Evolutionary conservation across 2,113 vertebrate genomes (phyloP).

Genomic region (Poicephalus gulielmi): DNA sequence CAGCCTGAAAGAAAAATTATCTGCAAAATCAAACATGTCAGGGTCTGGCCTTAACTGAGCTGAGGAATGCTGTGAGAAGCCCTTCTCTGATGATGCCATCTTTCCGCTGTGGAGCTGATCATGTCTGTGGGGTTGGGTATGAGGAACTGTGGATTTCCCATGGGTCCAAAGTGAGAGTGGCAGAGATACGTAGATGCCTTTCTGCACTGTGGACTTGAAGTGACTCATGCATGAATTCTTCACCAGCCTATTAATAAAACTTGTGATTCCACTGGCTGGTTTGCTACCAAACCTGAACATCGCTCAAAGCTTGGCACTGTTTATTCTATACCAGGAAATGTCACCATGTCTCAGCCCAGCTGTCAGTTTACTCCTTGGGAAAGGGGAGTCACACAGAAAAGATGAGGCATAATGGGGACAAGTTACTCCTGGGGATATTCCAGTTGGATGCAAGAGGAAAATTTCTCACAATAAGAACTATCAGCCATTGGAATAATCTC

Average conservation of each 20-base stretch:
- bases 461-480: neutral
- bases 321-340: fast-evolving
- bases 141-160: neutral
- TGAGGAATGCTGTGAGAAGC: neutral
- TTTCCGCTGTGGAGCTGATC: neutral
- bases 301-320: neutral
- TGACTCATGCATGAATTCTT: neutral
- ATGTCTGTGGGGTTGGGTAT: neutral
- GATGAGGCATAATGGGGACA: neutral
- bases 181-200: neutral
- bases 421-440: neutral
- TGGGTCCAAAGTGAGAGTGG: fast-evolving
- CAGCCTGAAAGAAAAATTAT: neutral
- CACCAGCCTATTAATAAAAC: neutral
- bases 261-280: neutral
- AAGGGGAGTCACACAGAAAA: neutral
- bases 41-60: neutral
- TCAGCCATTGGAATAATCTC: neutral
- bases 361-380: neutral
- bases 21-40: neutral
- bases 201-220: neutral
- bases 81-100: fast-evolving
- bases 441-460: neutral
- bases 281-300: neutral
- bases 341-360: fast-evolving